Conservation (phyloP, 30 jellyfish, hydroid and myxozoan species). For the Cassiopea xamachana region DNA sequence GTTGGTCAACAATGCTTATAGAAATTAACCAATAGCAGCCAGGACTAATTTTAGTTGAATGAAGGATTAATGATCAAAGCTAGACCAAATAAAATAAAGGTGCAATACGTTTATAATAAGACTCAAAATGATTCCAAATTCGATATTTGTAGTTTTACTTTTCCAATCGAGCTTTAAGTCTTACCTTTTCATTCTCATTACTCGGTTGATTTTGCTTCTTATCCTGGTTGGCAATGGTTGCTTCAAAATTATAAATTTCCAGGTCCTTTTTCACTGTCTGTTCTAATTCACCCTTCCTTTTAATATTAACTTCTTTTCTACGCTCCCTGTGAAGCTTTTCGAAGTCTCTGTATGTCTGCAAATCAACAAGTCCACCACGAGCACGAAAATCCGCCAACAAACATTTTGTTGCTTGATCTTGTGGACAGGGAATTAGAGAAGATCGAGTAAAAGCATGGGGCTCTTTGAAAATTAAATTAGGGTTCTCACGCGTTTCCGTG, state of each 20-base stretch:
- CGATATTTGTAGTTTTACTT: background rate
- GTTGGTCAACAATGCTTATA: too few relatives aligned
- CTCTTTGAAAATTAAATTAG: conserved; percentile 66
- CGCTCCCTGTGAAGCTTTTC: conserved; percentile 66
- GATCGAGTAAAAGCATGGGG: conserved; percentile 93
- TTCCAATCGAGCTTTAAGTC: background rate
- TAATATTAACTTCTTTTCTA: conserved; percentile 62
- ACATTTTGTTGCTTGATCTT: conserved; percentile 52
- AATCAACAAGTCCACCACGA: conserved; percentile 91
- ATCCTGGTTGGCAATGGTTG: conserved; percentile 25
- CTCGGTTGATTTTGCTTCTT: background rate
- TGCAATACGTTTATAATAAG: background rate
- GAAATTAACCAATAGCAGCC: too few relatives aligned
- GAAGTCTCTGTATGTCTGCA: conserved; percentile 81
- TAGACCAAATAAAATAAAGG: too few relatives aligned
- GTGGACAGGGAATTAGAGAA: conserved; percentile 68
- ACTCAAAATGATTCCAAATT: background rate
- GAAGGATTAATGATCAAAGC: too few relatives aligned
- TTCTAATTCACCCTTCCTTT: conserved; percentile 11
- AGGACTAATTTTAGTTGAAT: too few relatives aligned
- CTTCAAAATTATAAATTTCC: conserved; percentile 17
- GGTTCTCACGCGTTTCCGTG: conserved; percentile 29
- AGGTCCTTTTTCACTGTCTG: conserved; percentile 11
- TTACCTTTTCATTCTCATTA: conserved; percentile 40
- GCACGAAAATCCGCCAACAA: conserved; percentile 91